Evolutionary conservation across 2,113 vertebrate genomes (phyloP).

Genomic region (Anguilla rostrata): DNA sequence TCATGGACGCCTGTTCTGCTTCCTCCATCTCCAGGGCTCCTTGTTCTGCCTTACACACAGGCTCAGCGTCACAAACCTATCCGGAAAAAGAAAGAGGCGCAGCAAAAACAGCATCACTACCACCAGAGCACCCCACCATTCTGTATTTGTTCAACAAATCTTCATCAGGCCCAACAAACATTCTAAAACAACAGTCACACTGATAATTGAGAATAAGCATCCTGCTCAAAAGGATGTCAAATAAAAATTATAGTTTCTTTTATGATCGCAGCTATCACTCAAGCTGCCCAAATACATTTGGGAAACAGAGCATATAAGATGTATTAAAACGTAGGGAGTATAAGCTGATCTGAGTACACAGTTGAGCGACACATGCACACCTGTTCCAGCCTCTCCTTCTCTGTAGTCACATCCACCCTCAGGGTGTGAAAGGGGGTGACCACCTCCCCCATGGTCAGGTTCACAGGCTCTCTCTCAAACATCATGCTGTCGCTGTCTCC

Average conservation of each 20-base stretch:
- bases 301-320: no score
- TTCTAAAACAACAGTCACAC: no score
- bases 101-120: neutral
- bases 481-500: conserved; percentile 67
- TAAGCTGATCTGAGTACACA: neutral
- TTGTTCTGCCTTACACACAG: conserved; percentile 48
- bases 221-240: neutral
- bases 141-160: neutral
- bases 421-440: conserved; percentile 85
- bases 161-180: no score
- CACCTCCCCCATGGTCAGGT: conserved; percentile 85
- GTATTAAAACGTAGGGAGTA: neutral
- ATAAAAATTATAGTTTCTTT: no score
- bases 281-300: no score
- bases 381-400: conserved; percentile 81
- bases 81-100: conserved; percentile 14
- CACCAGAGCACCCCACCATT: neutral
- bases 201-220: no score
- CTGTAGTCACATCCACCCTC: conserved; percentile 85
- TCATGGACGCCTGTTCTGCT: conserved; percentile 45
- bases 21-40: conserved; percentile 58
- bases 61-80: conserved; percentile 64
- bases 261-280: no score
- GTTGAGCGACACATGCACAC: conserved; percentile 35
- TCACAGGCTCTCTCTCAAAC: conserved; percentile 81